Evolutionary conservation across 2,888 invertebrate genomes (phyloP).

Genomic region (Heliconius erato): DNA sequence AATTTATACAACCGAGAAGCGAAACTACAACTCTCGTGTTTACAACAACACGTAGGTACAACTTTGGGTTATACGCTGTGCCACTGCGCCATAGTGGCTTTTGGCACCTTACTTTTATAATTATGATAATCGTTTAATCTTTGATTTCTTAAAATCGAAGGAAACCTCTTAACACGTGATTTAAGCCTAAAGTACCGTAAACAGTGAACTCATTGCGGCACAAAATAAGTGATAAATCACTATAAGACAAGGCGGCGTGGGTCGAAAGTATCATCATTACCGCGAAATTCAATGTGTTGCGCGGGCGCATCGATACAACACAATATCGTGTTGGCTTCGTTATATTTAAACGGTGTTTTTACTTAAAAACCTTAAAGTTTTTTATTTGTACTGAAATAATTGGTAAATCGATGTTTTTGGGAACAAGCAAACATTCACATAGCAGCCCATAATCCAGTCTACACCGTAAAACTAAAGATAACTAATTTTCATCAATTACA

Average conservation of each 20-base stretch:
- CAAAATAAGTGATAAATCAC: constrained; percentile 48
- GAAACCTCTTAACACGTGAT: not conserved
- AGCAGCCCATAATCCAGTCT: no score
- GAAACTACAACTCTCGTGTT: no score
- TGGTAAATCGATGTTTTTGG: no score
- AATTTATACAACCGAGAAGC: no score
- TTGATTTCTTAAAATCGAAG: not conserved
- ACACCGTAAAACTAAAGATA: no score
- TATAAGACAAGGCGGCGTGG: constrained; percentile 43
- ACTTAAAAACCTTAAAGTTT: not conserved
- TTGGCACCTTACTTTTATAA: not conserved
- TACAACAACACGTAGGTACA: no score
- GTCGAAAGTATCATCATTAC: constrained; percentile 46
- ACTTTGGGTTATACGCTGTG: no score
- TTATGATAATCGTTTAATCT: not conserved
- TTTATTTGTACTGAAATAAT: no score
- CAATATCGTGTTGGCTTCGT: constrained; percentile 35
- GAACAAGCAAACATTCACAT: no score
- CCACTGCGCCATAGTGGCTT: no score
- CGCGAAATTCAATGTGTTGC: constrained; percentile 46
- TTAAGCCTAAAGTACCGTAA: constrained; percentile 31
- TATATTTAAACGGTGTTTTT: constrained; percentile 29
- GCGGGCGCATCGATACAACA: constrained; percentile 40
- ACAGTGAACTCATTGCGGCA: constrained; percentile 26
- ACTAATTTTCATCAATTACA: no score